Evolutionary conservation across 2,797 vertebrate species (phyloP).

Genomic region (Lacerta agilis): DNA sequence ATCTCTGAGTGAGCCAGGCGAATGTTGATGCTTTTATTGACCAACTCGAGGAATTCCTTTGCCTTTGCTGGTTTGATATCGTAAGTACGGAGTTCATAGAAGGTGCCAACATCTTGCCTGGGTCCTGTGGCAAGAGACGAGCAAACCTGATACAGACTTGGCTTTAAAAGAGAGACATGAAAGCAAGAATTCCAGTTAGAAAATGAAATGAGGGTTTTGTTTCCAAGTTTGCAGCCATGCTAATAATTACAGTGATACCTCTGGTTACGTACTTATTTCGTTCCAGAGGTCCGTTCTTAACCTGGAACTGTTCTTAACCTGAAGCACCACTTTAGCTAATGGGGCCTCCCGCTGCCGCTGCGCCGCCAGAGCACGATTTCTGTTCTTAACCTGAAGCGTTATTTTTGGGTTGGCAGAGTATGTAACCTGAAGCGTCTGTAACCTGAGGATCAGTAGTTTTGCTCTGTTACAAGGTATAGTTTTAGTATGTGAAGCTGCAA

Average conservation of each 20-base stretch:
- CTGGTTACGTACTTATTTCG: no score
- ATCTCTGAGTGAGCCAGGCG: conserved; percentile 88
- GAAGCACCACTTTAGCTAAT: no score
- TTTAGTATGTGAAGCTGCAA: neutral
- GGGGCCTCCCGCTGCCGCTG: no score
- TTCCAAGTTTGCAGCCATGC: neutral
- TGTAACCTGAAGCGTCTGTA: no score
- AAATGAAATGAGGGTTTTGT: neutral
- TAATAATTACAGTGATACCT: no score
- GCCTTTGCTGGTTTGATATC: conserved; percentile 84
- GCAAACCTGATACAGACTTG: conserved; percentile 52
- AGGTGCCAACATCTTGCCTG: conserved; percentile 73
- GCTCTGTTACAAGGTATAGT: neutral
- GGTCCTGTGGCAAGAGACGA: conserved; percentile 76
- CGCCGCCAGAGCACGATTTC: no score
- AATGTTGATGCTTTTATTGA: conserved; percentile 83
- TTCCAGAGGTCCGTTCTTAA: no score
- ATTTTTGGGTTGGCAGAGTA: no score
- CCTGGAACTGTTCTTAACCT: no score
- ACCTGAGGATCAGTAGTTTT: neutral
- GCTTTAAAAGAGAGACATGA: conserved; percentile 29
- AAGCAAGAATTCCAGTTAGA: neutral
- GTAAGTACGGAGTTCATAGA: conserved; percentile 93
- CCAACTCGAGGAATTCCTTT: conserved; percentile 84
- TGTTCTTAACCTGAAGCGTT: no score